Conservation (phyloP, 2,113 vertebrate species). For the Tachysurus vachellii region DNA sequence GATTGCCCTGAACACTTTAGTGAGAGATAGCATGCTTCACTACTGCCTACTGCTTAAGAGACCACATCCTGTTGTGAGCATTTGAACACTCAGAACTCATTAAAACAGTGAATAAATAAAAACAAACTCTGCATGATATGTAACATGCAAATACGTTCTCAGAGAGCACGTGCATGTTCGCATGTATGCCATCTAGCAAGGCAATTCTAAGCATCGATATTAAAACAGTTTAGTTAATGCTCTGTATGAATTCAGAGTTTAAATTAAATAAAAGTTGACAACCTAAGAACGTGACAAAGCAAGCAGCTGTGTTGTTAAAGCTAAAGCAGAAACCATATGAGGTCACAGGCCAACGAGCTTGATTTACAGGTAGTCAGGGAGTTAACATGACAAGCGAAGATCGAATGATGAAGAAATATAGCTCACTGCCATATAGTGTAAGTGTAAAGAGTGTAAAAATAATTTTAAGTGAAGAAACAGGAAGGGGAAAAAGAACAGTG, state of each 20-base stretch:
- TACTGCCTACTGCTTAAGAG: neutral
- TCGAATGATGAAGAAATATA: neutral
- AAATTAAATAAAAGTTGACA: neutral
- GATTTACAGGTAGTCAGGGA: neutral
- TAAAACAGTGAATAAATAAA: neutral
- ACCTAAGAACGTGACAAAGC: neutral
- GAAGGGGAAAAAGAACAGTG: neutral
- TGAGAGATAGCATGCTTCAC: slow-evolving; percentile 16
- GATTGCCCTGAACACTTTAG: slow-evolving; percentile 13
- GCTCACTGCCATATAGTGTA: neutral
- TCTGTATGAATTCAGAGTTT: neutral
- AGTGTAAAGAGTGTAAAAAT: neutral
- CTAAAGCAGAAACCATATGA: neutral
- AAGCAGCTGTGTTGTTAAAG: neutral
- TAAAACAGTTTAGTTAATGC: neutral
- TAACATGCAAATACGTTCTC: neutral
- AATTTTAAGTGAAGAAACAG: neutral
- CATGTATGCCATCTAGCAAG: neutral
- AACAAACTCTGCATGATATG: neutral
- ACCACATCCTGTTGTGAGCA: slow-evolving; percentile 54
- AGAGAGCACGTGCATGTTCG: neutral
- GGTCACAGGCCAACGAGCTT: neutral
- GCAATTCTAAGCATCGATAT: neutral
- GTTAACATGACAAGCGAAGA: neutral
- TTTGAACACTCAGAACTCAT: slow-evolving; percentile 22